Base-by-base conservation (phyloP, 2,888 invertebrate genomes). In the Cremastobaeus sp. region DNA sequence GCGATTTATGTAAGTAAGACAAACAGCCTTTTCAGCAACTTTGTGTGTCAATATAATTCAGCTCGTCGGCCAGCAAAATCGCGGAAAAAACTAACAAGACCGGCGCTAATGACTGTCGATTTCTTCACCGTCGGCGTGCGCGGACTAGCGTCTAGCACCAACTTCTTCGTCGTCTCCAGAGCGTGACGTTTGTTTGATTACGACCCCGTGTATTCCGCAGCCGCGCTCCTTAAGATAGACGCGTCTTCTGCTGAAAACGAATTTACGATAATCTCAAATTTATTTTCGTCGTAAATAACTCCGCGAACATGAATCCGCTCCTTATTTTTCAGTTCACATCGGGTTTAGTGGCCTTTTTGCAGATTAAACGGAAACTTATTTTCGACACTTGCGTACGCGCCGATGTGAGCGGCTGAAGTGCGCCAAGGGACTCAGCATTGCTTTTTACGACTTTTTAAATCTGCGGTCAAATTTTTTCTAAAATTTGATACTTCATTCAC, bases 261-360 rank as follows among this genome's bases (percentile, higher is more conserved):
- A 64, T 64, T 54, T 43, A 52, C 52, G 52, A 52, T 52, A 52
- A 52, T 52, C 52, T 52, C 25, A 37, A 64, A 64, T 64, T 64
- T 64, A 64, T 54, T 64, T 54, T 64, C 18, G 52, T 32, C 64
- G 45, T 64, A 64, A 64, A 64, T 64, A 64, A 54, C 52, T 43
- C 34, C 25, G 34, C 64, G 20, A 52, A 41, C 34, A 28, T 35
- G 52, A 35, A 54, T 52, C 37, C 52, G 34, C 35, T 62, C 43
- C 52, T 62, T 60, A 15, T 21, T 45, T 37, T 37, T 14, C 37
- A 11, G 5, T 28, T 39, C 28, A 11, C 54, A 41, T 30, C n/a
- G n/a, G n/a, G n/a, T n/a, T n/a, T n/a, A n/a, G n/a, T 25, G 15
- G 52, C 18, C 34, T 34, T 48, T 34, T 48, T 34, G 20, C n/a